These are phyloP conservation scores for Cecidostiba fungosa DNA, from an alignment of 2,888 invertebrate genomes.

Conservation along the genomic window DNA sequence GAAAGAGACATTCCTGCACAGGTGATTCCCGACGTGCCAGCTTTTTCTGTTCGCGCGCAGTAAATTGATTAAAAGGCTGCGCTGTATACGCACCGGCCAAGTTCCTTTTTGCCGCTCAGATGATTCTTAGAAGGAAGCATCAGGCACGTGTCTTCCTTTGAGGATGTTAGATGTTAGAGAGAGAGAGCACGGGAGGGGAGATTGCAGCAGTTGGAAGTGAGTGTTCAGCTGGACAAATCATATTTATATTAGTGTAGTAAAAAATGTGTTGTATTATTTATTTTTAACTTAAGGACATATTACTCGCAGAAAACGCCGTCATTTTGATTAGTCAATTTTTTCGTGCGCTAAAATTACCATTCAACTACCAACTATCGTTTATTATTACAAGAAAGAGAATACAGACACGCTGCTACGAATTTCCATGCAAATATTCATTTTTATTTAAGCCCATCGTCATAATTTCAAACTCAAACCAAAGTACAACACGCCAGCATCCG, in stretches of 20 bases:
- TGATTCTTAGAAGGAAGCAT: slow-evolving; percentile 4
- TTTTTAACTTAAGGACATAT: no score
- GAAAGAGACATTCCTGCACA: slow-evolving; percentile 50
- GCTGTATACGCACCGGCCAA: not conserved
- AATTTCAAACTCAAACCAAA: slow-evolving; percentile 6
- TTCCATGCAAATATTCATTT: not conserved
- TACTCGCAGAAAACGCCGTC: no score
- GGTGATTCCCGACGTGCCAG: slow-evolving; percentile 43
- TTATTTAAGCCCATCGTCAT: not conserved
- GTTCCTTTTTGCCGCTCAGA: not conserved
- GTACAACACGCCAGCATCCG: not conserved
- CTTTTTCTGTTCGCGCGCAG: slow-evolving; percentile 51
- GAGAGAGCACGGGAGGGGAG: not conserved
- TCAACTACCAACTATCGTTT: no score
- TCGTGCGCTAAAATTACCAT: no score
- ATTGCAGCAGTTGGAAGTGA: not conserved
- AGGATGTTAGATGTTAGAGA: not conserved
- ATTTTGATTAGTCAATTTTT: no score
- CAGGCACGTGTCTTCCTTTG: slow-evolving; percentile 25
- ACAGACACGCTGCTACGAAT: not conserved
- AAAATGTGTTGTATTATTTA: no score
- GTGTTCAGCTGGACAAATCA: no score
- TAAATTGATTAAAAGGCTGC: slow-evolving; percentile 61
- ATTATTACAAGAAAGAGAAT: no score
- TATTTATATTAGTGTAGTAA: no score